Conservation (phyloP, 2,888 invertebrate species). For the Myathropa florea region DNA sequence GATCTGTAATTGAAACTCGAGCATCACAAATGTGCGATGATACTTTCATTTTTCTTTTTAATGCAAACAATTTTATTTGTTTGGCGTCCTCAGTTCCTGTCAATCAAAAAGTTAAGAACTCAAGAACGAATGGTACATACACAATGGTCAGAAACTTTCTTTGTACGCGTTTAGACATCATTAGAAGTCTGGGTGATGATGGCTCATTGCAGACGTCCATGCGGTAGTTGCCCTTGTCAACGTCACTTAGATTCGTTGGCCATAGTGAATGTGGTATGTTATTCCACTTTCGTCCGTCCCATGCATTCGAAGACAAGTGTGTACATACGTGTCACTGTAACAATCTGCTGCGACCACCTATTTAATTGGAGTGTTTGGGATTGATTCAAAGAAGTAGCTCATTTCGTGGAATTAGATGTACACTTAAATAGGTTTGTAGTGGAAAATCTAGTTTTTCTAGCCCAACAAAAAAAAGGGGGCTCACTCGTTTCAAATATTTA, state of each 20-base stretch:
- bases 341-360: not conserved
- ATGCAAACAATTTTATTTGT: not conserved
- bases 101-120: slow-evolving; percentile 3
- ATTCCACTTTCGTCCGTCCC: slow-evolving; percentile 7
- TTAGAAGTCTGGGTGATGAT: not conserved
- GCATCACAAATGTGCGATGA: not conserved
- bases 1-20: not conserved
- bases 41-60: not conserved
- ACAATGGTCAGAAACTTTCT: not conserved
- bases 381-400: not conserved
- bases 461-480: not conserved
- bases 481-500: not conserved
- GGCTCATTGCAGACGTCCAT: slow-evolving; percentile 12
- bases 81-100: slow-evolving; percentile 19
- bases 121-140: not conserved
- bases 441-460: not conserved
- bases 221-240: slow-evolving; percentile 40
- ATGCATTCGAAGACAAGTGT: not conserved
- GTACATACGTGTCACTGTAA: slow-evolving; percentile 34
- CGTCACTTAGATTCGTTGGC: slow-evolving; percentile 11
- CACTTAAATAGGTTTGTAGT: not conserved
- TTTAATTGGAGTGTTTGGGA: not conserved
- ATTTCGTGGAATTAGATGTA: not conserved
- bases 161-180: not conserved
- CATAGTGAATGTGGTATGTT: slow-evolving; percentile 1